Conservation (phyloP, 2,888 invertebrate genomes). For the Didymodactylos carnosus region DNA sequence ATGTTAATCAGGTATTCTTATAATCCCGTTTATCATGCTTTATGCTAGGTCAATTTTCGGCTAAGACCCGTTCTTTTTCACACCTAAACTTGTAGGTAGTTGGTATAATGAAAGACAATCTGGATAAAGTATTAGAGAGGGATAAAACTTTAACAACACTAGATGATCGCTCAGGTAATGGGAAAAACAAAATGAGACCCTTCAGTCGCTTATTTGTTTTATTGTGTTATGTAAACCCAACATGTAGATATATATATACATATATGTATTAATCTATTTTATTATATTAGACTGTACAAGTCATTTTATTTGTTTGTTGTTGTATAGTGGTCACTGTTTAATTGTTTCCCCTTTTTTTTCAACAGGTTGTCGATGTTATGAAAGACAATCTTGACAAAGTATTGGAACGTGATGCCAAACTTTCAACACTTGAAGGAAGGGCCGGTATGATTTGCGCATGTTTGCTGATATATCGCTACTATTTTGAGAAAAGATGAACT, state of each 20-base stretch:
- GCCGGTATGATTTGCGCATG: too few relatives aligned
- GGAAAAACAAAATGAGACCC: too few relatives aligned
- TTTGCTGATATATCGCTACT: too few relatives aligned
- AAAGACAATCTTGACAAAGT: neutral
- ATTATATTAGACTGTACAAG: neutral
- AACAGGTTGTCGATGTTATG: neutral
- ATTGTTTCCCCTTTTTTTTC: too few relatives aligned
- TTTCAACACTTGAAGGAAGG: neutral
- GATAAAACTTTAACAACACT: neutral
- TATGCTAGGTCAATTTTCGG: too few relatives aligned
- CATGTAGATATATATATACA: neutral
- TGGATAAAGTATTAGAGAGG: neutral
- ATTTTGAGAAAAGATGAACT: too few relatives aligned
- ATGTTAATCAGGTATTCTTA: neutral
- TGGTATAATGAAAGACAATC: neutral
- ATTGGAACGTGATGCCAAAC: neutral
- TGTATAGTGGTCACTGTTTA: too few relatives aligned
- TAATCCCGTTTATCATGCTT: too few relatives aligned
- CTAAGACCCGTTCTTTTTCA: too few relatives aligned
- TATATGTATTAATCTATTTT: neutral
- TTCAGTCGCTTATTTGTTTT: too few relatives aligned
- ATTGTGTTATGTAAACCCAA: too few relatives aligned
- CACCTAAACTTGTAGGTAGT: neutral
- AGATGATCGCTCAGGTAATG: neutral
- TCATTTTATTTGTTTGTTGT: neutral